Percentiles rank a stretch among this genome's conserved stretches.
phyloP scores from a whole-genome alignment of 2,113 vertebrate genomes.

The Penelope pileata region DNA sequence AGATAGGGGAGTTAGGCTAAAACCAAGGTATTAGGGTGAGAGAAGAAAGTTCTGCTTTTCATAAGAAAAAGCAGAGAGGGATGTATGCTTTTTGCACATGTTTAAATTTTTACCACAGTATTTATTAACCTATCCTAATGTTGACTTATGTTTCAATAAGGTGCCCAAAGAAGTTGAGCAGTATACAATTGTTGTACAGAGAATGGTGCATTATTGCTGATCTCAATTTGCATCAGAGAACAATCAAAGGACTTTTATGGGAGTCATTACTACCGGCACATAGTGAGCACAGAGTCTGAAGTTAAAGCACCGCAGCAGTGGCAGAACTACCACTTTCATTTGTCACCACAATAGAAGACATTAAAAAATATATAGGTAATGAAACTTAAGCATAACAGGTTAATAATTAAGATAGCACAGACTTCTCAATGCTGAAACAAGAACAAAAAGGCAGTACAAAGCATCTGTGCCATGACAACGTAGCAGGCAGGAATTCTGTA shows the following conservation, averaged over 20 bases:
- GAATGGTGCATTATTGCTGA: background rate
- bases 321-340: constrained; percentile 28
- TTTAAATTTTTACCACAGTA: background rate
- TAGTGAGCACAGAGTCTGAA: background rate
- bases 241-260: constrained; percentile 14
- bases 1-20: background rate
- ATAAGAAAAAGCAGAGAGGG: background rate
- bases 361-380: constrained; percentile 31
- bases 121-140: background rate
- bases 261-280: background rate
- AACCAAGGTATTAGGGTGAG: accelerated
- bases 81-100: background rate
- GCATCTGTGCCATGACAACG: background rate
- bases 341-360: constrained; percentile 30
- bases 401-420: constrained; percentile 51
- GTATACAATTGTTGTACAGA: background rate
- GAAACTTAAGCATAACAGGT: constrained; percentile 38
- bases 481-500: background rate
- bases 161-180: constrained; percentile 4
- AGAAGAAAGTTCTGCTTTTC: background rate
- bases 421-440: background rate
- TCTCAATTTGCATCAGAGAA: constrained; percentile 26
- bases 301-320: background rate
- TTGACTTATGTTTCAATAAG: constrained; percentile 3
- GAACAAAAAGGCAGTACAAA: constrained; percentile 37